These are phyloP conservation scores for Orcinus orca DNA, from an alignment of 2,113 vertebrate species.

Conservation along the genomic window DNA sequence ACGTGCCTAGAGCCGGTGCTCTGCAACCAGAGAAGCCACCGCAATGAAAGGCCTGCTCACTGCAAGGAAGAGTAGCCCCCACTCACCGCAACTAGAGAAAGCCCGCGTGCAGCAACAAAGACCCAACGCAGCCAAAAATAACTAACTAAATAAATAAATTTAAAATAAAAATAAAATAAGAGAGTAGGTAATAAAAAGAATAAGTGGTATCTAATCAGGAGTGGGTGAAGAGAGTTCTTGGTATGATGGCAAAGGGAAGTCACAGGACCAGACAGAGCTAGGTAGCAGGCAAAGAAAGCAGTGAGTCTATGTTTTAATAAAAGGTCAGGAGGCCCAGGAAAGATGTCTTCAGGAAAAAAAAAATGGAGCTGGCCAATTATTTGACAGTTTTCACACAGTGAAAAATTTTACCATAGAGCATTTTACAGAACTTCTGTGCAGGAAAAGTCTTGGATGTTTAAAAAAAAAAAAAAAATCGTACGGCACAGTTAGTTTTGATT, in stretches of 20 bases:
- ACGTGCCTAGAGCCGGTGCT: no score
- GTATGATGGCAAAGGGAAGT: background rate
- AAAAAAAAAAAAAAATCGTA: background rate
- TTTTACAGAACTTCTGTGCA: background rate
- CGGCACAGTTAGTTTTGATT: background rate
- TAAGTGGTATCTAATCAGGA: background rate
- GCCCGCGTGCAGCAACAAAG: no score
- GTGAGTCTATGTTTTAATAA: background rate
- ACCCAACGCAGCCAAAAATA: no score
- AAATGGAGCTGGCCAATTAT: background rate
- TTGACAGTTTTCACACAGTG: background rate
- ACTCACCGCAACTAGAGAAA: no score
- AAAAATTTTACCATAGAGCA: background rate
- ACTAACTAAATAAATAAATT: no score
- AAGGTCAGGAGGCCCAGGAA: background rate
- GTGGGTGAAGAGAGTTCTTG: background rate
- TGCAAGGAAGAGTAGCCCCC: no score
- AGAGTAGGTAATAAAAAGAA: background rate
- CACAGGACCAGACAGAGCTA: background rate
- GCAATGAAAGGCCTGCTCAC: no score
- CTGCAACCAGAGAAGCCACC: no score
- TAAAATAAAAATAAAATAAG: no score
- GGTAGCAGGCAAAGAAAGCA: background rate
- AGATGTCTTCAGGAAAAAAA: background rate
- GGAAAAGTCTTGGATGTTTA: background rate